phyloP scores from a whole-genome alignment of 1,140 invertebrate species.

The Tachypleus tridentatus region DNA sequence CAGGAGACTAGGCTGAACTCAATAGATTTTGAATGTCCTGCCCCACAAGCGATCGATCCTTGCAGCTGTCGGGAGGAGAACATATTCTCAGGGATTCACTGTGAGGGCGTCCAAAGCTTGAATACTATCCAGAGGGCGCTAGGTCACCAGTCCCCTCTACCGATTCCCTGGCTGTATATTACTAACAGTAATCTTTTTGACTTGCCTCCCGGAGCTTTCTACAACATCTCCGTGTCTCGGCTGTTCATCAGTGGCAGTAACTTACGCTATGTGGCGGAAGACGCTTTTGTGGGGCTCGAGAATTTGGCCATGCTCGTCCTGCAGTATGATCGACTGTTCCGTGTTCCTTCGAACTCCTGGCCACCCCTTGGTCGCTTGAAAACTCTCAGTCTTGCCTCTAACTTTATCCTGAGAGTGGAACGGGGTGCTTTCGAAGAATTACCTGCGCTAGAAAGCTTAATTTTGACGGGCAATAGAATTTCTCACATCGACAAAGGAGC shows the following conservation, averaged over 20 bases:
- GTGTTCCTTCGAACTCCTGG: slow-evolving; percentile 7
- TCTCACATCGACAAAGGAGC: slow-evolving; percentile 5
- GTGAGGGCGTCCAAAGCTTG: neutral
- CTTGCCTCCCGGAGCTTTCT: slow-evolving; percentile 11
- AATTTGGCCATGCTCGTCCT: slow-evolving; percentile 7
- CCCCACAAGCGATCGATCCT: neutral
- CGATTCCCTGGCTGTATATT: slow-evolving; percentile 12
- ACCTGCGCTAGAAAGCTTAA: slow-evolving; percentile 5
- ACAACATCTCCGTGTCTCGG: slow-evolving; percentile 7
- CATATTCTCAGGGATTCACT: neutral
- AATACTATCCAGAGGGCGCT: neutral
- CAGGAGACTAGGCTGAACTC: too few species aligned
- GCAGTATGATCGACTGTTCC: slow-evolving; percentile 10
- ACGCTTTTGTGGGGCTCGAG: slow-evolving; percentile 12
- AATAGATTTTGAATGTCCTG: neutral
- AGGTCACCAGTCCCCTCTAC: neutral
- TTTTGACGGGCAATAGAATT: slow-evolving; percentile 8
- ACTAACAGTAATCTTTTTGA: slow-evolving; percentile 7
- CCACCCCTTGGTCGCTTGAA: slow-evolving; percentile 5
- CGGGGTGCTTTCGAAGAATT: neutral
- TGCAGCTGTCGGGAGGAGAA: neutral
- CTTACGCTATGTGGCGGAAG: slow-evolving; percentile 5
- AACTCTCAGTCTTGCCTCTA: slow-evolving; percentile 6
- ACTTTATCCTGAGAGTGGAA: neutral
- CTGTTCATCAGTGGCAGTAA: slow-evolving; percentile 8